Percentiles rank a stretch among this genome's conserved stretches.
phyloP scores from a whole-genome alignment of 2,113 vertebrate species.

The Ifrita kowaldi region DNA sequence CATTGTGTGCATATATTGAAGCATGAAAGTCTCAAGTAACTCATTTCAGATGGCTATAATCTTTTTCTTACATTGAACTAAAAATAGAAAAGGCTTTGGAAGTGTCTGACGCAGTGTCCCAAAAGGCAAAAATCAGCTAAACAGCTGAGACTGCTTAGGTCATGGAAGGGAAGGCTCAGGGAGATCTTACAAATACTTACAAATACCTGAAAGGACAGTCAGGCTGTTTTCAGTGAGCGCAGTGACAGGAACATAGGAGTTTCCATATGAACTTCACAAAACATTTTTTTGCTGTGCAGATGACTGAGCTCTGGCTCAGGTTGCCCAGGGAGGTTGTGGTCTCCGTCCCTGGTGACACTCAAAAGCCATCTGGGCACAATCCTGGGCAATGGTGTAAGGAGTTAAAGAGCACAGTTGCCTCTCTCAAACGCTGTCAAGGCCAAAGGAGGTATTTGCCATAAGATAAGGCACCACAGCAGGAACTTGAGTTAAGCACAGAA shows the following conservation, averaged over 20 bases:
- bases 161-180: background rate
- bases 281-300: fast-evolving
- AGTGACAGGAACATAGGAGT: background rate
- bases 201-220: background rate
- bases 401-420: background rate
- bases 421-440: background rate
- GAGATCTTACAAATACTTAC: background rate
- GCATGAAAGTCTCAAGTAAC: background rate
- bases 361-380: background rate
- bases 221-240: background rate
- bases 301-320: background rate
- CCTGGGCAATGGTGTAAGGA: background rate
- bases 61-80: background rate
- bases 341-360: background rate
- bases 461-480: background rate
- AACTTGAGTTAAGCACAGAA: background rate
- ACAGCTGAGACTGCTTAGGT: background rate
- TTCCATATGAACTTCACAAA: background rate
- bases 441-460: background rate
- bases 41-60: background rate
- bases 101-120: background rate
- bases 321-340: background rate
- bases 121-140: background rate
- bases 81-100: background rate
- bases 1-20: background rate